Evolutionary conservation across 2,113 vertebrate genomes (phyloP).

Genomic region (Pleuronectes platessa): DNA sequence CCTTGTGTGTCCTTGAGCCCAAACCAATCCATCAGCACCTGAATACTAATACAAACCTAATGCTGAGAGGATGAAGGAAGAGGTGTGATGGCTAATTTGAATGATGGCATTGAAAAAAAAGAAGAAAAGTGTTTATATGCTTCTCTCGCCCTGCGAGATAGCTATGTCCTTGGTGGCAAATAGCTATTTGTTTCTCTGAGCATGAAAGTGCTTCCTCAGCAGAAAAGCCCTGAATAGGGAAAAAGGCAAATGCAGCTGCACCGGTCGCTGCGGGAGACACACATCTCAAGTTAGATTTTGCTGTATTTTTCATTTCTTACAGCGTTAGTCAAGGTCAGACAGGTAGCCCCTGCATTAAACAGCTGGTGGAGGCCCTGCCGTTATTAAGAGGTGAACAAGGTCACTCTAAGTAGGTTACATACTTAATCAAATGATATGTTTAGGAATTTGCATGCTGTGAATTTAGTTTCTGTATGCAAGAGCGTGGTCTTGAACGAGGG

Average conservation of each 20-base stretch:
- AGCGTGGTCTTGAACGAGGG: not conserved
- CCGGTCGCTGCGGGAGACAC: not conserved
- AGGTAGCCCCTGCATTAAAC: not conserved
- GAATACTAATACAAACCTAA: constrained; percentile 34
- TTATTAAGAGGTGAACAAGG: not conserved
- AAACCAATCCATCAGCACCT: constrained; percentile 36
- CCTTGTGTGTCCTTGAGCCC: constrained; percentile 28
- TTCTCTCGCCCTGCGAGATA: constrained; percentile 28
- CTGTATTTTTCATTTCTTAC: constrained; percentile 13
- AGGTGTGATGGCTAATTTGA: constrained; percentile 22
- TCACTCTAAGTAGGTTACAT: not conserved
- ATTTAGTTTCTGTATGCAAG: not conserved
- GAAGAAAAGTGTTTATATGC: constrained; percentile 21
- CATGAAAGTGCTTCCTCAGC: constrained; percentile 49
- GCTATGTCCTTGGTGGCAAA: constrained; percentile 48
- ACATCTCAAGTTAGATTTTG: not conserved
- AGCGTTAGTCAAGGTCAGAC: constrained; percentile 10
- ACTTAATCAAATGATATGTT: not conserved
- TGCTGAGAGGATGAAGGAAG: constrained; percentile 4
- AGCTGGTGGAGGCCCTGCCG: not conserved
- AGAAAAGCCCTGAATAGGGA: constrained; percentile 4
- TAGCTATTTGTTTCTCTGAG: constrained; percentile 51
- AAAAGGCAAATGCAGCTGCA: constrained; percentile 28
- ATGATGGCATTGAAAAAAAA: constrained; percentile 30
- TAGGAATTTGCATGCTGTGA: not conserved